phyloP scores from a whole-genome alignment of 2,888 invertebrate species.

The Pseudococcus jackbeardsleyi region DNA sequence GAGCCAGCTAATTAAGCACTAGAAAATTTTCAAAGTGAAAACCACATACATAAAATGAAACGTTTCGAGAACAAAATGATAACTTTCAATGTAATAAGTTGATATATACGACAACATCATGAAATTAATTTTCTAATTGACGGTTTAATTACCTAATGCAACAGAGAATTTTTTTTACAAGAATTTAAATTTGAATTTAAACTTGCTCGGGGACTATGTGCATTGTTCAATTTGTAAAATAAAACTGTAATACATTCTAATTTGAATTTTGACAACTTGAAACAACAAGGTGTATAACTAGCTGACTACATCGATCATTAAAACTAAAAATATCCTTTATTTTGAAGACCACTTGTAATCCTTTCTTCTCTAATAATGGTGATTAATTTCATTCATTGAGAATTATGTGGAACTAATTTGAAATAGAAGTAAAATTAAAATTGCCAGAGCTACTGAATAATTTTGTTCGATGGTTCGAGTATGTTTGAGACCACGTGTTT shows the following conservation, averaged over 20 bases:
- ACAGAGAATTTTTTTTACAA: neutral
- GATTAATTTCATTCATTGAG: neutral
- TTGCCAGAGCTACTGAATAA: neutral
- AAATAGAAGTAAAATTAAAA: neutral
- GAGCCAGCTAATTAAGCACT: neutral
- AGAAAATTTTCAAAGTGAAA: neutral
- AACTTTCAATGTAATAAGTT: neutral
- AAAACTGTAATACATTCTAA: neutral
- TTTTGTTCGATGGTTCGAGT: neutral
- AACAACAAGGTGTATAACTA: neutral
- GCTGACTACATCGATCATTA: neutral
- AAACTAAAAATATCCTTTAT: neutral
- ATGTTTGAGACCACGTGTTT: neutral
- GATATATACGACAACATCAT: neutral
- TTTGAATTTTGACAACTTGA: neutral
- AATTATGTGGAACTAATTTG: neutral
- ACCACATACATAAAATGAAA: neutral
- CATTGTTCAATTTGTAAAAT: neutral
- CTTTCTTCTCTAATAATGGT: neutral
- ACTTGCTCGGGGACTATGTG: neutral
- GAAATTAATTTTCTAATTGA: constrained; percentile 19
- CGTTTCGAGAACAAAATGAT: neutral
- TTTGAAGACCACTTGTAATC: neutral
- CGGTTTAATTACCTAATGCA: neutral
- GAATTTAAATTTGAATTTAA: neutral